Evolutionary conservation across 2,113 vertebrate genomes (phyloP), one percentile per base, ranked within the genome.

Genomic region (Dendrocopos noguchii): DNA sequence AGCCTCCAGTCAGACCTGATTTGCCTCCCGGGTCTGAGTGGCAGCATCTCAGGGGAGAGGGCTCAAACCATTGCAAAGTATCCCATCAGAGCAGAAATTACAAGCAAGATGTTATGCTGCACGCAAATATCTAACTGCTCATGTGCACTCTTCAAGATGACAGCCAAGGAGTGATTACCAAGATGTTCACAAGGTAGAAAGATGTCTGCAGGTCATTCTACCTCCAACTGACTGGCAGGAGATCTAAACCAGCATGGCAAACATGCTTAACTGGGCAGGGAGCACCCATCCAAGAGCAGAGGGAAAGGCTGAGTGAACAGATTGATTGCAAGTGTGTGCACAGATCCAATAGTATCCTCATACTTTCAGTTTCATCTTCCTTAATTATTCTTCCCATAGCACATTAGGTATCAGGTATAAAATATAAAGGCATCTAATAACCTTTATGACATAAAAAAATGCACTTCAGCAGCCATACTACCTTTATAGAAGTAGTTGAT

Each of bases 381-480:
- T 91, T 82, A 52, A 20, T 95, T 89, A 82, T 46, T 91, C 85
- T 71, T 90, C 60, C 70, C 18, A 33, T 57, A 96, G 65, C 68
- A 39, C 56, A 34, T 84, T 85, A 92, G 57, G 76, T 50, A 55
- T 70, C 68, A 74, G 72, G 64, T 60, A 67, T 83, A 78, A 92
- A 88, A 80, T 71, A 66, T 91, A 82, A 75, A 74, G 55, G 73
- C 63, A 61, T 70, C 59, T 81, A 88, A 84, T 90, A 92, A 89
- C 67, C 72, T 87, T 91, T 82, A 82, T 1, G 5, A 55, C 1
- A 2, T 44, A 93, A 64, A 92, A 74, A 78, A 92, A 68, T 5
- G 16, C 52, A 60, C 61, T 77, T 91, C 60, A 39, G 20, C 94
- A 93, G 84, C 73, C 79, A 82, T 33, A 64, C 19, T 13, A 31